These are phyloP conservation scores for Micronycteris hirsuta DNA, from an alignment of 2,113 vertebrate genomes.

Conservation along the genomic window DNA sequence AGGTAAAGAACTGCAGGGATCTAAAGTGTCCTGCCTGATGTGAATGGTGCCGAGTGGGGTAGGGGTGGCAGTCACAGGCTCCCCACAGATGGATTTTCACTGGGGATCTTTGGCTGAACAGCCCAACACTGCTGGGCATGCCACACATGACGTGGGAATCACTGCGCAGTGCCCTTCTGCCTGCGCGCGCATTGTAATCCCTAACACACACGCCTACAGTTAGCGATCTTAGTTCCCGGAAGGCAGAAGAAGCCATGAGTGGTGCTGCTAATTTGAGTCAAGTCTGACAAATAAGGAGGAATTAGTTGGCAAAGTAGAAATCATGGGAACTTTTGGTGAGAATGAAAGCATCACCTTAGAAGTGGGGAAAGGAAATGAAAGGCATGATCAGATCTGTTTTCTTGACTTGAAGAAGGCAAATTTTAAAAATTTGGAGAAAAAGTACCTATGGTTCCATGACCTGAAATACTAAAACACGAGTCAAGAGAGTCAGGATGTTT, in stretches of 20 bases:
- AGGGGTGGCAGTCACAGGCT: neutral
- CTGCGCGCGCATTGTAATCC: neutral
- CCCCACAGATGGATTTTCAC: neutral
- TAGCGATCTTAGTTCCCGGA: neutral
- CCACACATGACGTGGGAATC: neutral
- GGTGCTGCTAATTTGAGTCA: neutral
- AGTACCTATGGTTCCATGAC: neutral
- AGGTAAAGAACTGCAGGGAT: neutral
- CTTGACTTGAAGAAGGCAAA: neutral
- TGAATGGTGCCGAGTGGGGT: neutral
- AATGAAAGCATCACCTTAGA: neutral
- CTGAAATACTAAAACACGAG: neutral
- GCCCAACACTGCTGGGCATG: neutral
- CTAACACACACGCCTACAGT: neutral
- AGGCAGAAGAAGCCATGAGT: neutral
- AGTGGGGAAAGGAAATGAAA: neutral
- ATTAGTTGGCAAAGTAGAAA: neutral
- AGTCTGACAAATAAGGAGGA: neutral
- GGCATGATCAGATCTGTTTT: neutral
- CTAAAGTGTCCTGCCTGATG: neutral
- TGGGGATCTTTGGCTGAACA: neutral
- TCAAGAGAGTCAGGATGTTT: neutral
- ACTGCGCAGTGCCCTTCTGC: neutral
- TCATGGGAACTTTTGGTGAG: neutral
- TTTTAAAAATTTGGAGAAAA: neutral